A percentile compares a stretch with the other conserved stretches of the same genome.
These are phyloP conservation scores for Phalacrocorax brasilianus DNA, from an alignment of 2,113 vertebrate species.

Conservation along the genomic window DNA sequence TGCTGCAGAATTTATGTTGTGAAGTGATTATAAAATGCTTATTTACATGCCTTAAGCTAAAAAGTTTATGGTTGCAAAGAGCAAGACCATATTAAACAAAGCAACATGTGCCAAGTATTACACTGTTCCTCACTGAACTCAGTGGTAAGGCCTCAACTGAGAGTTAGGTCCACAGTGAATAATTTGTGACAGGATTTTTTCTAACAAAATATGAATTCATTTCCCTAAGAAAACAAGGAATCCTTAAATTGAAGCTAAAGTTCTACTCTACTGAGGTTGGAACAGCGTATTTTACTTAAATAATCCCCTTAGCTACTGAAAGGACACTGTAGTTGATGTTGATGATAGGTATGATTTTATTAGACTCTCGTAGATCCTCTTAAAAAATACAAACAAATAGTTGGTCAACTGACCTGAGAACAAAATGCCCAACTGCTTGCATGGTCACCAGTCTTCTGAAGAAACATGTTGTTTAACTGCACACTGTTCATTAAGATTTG, in stretches of 20 bases:
- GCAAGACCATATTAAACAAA: neutral
- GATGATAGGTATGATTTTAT: neutral
- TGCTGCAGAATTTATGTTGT: neutral
- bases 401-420: neutral
- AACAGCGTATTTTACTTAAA: neutral
- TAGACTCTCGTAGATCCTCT: neutral
- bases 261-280: neutral
- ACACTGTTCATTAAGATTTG: neutral
- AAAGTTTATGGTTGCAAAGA: neutral
- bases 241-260: neutral
- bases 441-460: neutral
- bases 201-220: neutral
- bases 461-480: neutral
- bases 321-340: neutral
- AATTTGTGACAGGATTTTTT: neutral
- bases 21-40: neutral
- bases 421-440: neutral
- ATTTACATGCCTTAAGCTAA: neutral
- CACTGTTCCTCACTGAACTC: neutral
- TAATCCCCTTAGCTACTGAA: neutral
- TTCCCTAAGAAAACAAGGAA: neutral
- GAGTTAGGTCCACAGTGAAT: neutral
- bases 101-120: neutral
- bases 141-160: neutral
- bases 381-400: neutral